Percentiles rank a stretch among this genome's conserved stretches.
These are phyloP conservation scores for Melanocharis versteri DNA, from an alignment of 2,113 vertebrate species.

Conservation along the genomic window DNA sequence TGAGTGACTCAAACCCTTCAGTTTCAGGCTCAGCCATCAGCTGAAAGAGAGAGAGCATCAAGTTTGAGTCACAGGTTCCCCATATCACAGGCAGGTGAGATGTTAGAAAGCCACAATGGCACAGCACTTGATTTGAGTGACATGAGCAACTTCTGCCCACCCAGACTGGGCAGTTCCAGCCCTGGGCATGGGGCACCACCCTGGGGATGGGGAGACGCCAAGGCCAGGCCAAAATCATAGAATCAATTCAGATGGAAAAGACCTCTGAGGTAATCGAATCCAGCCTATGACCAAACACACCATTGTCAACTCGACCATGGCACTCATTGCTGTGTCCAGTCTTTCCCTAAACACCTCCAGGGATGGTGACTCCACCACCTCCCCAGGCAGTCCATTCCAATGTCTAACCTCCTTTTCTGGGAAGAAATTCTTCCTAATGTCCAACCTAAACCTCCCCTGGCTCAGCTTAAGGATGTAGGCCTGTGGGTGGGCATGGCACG, in stretches of 20 bases:
- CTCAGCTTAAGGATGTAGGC: neutral
- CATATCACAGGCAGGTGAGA: fast-evolving
- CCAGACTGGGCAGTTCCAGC: neutral
- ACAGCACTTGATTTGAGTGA: neutral
- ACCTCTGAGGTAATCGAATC: neutral
- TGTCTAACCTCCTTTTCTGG: neutral
- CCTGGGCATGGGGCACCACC: neutral
- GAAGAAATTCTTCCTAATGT: neutral
- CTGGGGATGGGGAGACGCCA: neutral
- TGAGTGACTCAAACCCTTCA: neutral
- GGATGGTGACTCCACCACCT: neutral
- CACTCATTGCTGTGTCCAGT: too few relatives aligned
- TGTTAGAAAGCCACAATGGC: fast-evolving
- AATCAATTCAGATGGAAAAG: fast-evolving
- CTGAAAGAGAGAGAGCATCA: neutral
- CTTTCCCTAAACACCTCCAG: neutral
- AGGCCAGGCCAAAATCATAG: neutral
- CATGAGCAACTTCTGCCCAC: neutral
- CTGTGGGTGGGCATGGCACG: neutral
- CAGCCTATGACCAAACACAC: too few relatives aligned
- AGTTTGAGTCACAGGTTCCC: neutral
- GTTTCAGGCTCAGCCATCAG: neutral
- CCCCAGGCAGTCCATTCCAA: neutral
- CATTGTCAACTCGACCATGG: neutral
- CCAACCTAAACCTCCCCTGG: neutral